These are phyloP conservation scores for Nipponacmea schrenckii DNA, from an alignment of 2,888 invertebrate species.

Conservation along the genomic window DNA sequence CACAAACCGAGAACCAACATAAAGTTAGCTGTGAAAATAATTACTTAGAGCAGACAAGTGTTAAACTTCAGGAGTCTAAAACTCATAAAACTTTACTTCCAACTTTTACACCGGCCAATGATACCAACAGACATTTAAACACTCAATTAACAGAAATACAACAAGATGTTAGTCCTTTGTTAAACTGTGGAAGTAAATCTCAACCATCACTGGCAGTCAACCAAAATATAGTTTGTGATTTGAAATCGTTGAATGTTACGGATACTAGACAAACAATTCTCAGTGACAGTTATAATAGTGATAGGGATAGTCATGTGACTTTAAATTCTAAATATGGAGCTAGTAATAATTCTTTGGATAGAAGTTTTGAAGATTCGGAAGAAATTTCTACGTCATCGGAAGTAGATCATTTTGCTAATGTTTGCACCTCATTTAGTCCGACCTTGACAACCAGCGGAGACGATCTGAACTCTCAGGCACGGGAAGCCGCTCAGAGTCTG, in stretches of 20 bases:
- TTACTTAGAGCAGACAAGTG: not conserved
- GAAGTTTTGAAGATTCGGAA: not conserved
- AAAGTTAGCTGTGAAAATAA: not conserved
- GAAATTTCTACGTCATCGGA: not conserved
- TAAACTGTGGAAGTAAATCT: too few relatives aligned
- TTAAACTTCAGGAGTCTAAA: not conserved
- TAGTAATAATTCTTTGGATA: conserved; percentile 1
- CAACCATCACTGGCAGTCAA: too few relatives aligned
- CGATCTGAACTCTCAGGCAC: not conserved
- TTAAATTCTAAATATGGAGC: not conserved
- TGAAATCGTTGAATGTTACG: too few relatives aligned
- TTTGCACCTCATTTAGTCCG: not conserved
- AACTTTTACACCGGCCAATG: not conserved
- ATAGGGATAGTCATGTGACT: too few relatives aligned
- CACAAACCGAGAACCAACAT: not conserved
- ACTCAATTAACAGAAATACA: not conserved
- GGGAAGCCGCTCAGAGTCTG: not conserved
- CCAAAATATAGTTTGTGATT: too few relatives aligned
- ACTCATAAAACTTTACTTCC: not conserved
- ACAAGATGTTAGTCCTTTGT: not conserved
- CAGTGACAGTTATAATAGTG: too few relatives aligned
- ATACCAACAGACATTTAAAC: not conserved
- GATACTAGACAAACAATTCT: too few relatives aligned
- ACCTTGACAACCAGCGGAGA: not conserved
- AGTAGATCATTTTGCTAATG: conserved; percentile 1